phyloP scores from a whole-genome alignment of 2,113 vertebrate species.

The Mobula birostris region DNA sequence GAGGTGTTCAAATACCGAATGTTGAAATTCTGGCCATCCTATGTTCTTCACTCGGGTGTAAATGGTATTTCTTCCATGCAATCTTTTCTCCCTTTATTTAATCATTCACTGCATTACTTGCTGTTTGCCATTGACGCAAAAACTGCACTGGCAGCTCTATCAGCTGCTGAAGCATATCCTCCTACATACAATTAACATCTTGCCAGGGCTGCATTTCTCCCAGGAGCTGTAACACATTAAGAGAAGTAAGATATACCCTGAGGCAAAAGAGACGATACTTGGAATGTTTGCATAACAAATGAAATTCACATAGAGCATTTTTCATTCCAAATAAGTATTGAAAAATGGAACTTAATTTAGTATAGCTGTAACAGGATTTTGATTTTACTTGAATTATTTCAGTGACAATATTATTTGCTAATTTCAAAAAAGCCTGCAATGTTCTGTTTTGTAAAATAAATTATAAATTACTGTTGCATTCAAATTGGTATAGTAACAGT shows the following conservation, averaged over 20 bases:
- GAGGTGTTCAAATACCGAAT: too few relatives aligned
- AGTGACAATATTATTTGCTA: not conserved
- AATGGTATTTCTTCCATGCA: not conserved
- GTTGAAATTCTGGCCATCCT: not conserved
- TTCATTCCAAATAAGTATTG: not conserved
- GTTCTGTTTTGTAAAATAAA: not conserved
- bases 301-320: not conserved
- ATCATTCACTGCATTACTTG: not conserved
- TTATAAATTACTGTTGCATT: not conserved
- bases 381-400: not conserved
- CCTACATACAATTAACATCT: not conserved
- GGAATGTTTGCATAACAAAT: not conserved
- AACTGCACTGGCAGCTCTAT: not conserved
- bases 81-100: not conserved
- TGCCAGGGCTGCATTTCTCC: not conserved
- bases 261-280: not conserved
- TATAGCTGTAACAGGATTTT: not conserved
- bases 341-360: not conserved
- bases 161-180: not conserved
- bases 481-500: not conserved
- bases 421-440: not conserved
- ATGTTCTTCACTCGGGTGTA: not conserved
- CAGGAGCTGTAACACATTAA: not conserved
- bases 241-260: not conserved
- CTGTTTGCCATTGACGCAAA: not conserved